Evolutionary conservation across 2,113 vertebrate species (phyloP).

Genomic region (Carettochelys insculpta): DNA sequence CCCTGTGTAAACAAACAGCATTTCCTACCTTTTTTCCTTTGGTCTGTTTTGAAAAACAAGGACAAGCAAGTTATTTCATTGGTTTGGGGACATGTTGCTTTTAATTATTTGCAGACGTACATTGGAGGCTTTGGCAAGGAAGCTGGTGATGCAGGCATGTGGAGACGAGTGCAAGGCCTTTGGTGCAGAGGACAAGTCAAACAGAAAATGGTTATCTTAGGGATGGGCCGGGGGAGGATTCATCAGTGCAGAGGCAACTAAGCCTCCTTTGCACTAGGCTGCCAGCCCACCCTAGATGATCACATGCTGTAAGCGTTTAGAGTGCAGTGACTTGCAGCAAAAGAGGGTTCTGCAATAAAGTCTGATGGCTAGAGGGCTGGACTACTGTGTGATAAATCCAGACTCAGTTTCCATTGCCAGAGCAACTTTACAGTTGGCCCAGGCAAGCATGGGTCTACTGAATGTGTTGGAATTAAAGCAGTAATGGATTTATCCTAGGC

Average conservation of each 20-base stretch:
- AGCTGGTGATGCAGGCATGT: slow-evolving; percentile 27
- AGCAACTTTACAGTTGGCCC: neutral
- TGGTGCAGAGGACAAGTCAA: neutral
- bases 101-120: slow-evolving; percentile 50
- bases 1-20: neutral
- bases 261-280: too few relatives aligned
- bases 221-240: neutral
- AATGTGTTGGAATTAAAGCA: neutral
- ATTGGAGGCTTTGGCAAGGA: slow-evolving; percentile 31
- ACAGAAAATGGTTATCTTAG: neutral
- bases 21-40: slow-evolving; percentile 12
- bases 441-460: neutral
- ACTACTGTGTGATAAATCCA: too few relatives aligned
- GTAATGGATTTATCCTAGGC: neutral
- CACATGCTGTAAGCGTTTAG: rapidly evolving
- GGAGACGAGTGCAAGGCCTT: neutral
- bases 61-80: neutral
- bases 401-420: neutral
- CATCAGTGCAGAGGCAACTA: rapidly evolving
- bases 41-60: neutral
- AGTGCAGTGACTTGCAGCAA: rapidly evolving
- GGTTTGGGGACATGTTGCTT: slow-evolving; percentile 14
- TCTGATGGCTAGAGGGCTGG: neutral
- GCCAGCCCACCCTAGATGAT: rapidly evolving
- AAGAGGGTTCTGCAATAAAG: rapidly evolving